These are phyloP conservation scores for Picus viridis DNA, from an alignment of 2,797 vertebrate genomes.

Conservation along the genomic window DNA sequence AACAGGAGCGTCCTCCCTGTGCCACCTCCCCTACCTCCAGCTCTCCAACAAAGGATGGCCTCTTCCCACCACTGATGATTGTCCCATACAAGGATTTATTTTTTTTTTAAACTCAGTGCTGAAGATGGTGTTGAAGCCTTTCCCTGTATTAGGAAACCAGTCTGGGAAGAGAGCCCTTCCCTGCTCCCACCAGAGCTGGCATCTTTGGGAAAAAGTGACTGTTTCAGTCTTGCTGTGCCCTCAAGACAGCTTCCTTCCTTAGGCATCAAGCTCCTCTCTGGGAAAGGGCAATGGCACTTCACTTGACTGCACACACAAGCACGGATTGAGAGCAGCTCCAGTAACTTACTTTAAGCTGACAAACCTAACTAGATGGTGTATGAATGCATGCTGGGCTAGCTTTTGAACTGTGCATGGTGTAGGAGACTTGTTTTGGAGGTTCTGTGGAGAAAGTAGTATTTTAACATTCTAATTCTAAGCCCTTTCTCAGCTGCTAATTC, in stretches of 20 bases:
- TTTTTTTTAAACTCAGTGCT: neutral
- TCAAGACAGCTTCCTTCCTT: neutral
- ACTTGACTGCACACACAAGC: neutral
- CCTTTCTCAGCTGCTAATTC: constrained; percentile 29
- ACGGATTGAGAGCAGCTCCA: neutral
- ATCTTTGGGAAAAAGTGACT: neutral
- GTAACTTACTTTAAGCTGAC: neutral
- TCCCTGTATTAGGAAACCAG: neutral
- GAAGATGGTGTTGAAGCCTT: neutral
- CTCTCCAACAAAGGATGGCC: neutral
- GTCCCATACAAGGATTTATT: neutral
- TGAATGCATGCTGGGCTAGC: neutral
- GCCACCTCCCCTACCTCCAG: constrained; percentile 1
- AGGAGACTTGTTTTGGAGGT: neutral
- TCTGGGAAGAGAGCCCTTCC: neutral
- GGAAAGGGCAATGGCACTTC: neutral
- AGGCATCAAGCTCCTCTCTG: neutral
- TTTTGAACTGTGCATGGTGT: neutral
- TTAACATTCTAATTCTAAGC: neutral
- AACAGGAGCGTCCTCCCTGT: constrained; percentile 16
- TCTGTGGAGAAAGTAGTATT: neutral
- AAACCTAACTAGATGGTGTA: neutral
- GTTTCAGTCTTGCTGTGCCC: neutral
- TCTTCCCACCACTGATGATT: neutral
- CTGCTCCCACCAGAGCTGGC: rapidly evolving